Evolutionary conservation across 2,113 vertebrate species (phyloP).

Genomic region (Otocyon megalotis): DNA sequence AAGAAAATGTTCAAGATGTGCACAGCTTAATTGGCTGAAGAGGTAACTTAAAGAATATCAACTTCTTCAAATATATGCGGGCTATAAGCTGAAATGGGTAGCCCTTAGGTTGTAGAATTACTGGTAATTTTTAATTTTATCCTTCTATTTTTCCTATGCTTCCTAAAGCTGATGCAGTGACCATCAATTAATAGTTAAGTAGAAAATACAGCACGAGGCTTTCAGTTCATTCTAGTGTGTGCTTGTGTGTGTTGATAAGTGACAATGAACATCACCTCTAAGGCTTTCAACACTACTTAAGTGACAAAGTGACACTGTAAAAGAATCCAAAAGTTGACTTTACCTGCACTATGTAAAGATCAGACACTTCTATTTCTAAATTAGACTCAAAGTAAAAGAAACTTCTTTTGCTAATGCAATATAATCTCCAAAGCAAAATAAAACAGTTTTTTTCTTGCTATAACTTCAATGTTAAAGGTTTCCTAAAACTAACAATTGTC

Average conservation of each 20-base stretch:
- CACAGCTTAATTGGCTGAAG: conserved; percentile 4
- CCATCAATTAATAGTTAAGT: conserved; percentile 44
- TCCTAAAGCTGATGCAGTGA: conserved; percentile 24
- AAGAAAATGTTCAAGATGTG: conserved; percentile 3
- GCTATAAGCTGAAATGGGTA: neutral
- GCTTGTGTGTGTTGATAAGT: neutral
- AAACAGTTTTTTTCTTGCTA: conserved; percentile 8
- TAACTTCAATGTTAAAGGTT: conserved; percentile 13
- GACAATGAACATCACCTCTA: neutral
- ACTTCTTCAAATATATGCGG: neutral
- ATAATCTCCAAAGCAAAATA: conserved; percentile 21
- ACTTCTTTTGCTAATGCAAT: neutral
- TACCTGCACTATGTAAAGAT: neutral
- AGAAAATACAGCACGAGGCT: neutral
- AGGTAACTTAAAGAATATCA: neutral
- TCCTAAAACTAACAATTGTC: neutral
- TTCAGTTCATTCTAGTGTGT: conserved; percentile 41
- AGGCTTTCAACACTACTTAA: neutral
- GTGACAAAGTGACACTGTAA: neutral
- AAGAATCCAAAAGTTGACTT: conserved; percentile 33
- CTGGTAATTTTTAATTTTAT: neutral
- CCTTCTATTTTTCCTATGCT: neutral
- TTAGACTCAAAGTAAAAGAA: conserved; percentile 56
- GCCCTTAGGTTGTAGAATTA: neutral
- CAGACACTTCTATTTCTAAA: conserved; percentile 34